A percentile compares a stretch with the other conserved stretches of the same genome.
Conservation (phyloP, 2,113 vertebrate genomes). For the Phoxinus phoxinus region DNA sequence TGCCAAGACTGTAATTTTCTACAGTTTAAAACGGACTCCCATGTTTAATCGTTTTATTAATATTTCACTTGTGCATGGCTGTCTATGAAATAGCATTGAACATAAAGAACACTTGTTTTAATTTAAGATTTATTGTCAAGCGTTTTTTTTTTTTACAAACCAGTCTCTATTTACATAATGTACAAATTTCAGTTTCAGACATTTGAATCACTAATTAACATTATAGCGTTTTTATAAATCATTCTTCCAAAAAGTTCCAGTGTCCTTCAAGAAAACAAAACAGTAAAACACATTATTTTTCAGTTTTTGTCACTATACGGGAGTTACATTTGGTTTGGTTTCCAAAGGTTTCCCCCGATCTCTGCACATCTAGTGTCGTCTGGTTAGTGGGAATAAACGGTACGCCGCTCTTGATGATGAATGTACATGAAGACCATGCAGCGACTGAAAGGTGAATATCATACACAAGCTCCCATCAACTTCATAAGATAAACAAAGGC, state of each 20-base stretch:
- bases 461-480: background rate
- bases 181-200: slow-evolving; percentile 60
- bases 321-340: slow-evolving; percentile 50
- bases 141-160: slow-evolving; percentile 63
- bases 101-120: slow-evolving; percentile 43
- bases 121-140: slow-evolving; percentile 64
- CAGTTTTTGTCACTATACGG: slow-evolving; percentile 36
- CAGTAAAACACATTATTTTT: slow-evolving; percentile 30
- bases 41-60: background rate
- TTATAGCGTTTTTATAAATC: slow-evolving; percentile 6
- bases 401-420: background rate
- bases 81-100: background rate
- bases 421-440: background rate
- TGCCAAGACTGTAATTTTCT: background rate
- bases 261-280: slow-evolving; percentile 57
- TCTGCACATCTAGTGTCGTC: background rate
- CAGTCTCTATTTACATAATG: slow-evolving; percentile 69
- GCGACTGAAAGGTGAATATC: background rate
- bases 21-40: background rate
- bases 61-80: background rate
- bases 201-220: slow-evolving; percentile 55
- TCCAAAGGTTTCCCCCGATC: background rate
- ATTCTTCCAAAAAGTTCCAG: slow-evolving; percentile 57
- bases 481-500: slow-evolving; percentile 58
- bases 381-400: background rate